Conservation (phyloP, 2,113 vertebrate genomes). For the Megaptera novaeangliae region DNA sequence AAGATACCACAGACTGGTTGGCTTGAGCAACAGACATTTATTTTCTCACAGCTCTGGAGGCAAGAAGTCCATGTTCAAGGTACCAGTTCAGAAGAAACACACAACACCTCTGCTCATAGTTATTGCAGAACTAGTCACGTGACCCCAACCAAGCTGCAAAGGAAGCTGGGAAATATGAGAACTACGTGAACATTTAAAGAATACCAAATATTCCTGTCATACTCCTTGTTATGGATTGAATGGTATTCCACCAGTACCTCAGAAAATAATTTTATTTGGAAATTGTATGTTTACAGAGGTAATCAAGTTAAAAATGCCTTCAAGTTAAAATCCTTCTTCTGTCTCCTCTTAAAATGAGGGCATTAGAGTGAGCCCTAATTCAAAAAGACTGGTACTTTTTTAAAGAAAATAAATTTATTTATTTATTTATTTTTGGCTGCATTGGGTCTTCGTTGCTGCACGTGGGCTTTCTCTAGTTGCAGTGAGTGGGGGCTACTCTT, state of each 20-base stretch:
- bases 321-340: background rate
- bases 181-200: background rate
- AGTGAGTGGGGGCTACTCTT: no score
- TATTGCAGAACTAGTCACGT: background rate
- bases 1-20: no score
- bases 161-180: background rate
- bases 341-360: background rate
- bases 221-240: background rate
- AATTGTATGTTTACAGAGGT: background rate
- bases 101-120: background rate
- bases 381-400: background rate
- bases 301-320: background rate
- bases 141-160: background rate
- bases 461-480: no score
- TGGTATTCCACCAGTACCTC: background rate
- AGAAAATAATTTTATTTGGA: background rate
- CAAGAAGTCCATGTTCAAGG: no score
- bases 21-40: no score
- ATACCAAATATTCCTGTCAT: background rate
- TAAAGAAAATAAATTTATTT: rapidly evolving
- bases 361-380: background rate
- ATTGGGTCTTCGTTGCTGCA: no score
- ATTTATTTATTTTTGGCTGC: no score
- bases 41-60: no score
- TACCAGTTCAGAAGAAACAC: background rate